Conservation (phyloP, 2,113 vertebrate species). For the Neogobius melanostomus region DNA sequence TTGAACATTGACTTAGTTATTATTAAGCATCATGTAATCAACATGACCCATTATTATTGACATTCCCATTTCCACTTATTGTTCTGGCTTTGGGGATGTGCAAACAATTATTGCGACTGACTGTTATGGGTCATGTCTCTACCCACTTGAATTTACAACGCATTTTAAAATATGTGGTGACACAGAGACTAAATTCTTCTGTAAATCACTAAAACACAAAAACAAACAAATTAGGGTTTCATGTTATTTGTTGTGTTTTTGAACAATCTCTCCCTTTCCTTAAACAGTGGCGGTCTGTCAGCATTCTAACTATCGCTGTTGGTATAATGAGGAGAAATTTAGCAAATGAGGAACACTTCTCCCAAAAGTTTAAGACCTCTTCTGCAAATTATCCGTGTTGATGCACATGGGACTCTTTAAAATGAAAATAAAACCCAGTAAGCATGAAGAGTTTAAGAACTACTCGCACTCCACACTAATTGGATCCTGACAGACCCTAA, state of each 20-base stretch:
- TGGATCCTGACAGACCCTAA: constrained; percentile 4
- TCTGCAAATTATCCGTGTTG: neutral
- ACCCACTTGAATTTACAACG: too few relatives aligned
- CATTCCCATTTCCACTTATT: too few relatives aligned
- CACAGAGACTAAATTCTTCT: too few relatives aligned
- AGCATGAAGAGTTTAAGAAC: neutral
- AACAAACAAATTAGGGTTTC: too few relatives aligned
- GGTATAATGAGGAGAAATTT: neutral
- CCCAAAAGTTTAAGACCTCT: neutral
- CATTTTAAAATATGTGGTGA: too few relatives aligned
- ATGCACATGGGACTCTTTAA: neutral
- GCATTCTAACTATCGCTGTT: neutral
- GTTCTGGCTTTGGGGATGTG: too few relatives aligned
- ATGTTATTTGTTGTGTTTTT: neutral
- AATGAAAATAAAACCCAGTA: neutral
- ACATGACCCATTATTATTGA: too few relatives aligned
- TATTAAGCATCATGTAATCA: too few relatives aligned
- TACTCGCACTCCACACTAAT: neutral
- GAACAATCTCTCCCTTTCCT: neutral
- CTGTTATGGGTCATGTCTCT: too few relatives aligned
- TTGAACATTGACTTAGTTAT: too few relatives aligned
- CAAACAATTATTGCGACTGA: too few relatives aligned
- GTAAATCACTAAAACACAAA: too few relatives aligned
- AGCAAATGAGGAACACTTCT: neutral
- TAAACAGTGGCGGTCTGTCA: neutral